phyloP scores from a whole-genome alignment of 1,140 invertebrate species.

The Harlomillsia oculata region DNA sequence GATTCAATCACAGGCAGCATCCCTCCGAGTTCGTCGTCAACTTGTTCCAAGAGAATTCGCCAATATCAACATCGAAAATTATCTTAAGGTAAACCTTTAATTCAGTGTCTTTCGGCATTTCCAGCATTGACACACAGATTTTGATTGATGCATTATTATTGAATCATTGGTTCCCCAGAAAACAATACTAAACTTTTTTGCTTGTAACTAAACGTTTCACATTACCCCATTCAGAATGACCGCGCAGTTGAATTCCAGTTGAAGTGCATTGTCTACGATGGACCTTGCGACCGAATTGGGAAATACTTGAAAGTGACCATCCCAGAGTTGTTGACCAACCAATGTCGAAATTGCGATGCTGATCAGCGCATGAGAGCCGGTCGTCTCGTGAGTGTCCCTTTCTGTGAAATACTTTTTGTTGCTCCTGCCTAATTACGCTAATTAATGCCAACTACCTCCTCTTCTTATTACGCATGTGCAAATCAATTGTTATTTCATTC shows the following conservation, averaged over 20 bases:
- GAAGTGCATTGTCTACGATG: slow-evolving; percentile 35
- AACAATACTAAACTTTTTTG: too few species aligned
- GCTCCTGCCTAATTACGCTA: slow-evolving; percentile 27
- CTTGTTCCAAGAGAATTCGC: slow-evolving; percentile 30
- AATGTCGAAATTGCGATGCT: slow-evolving; percentile 29
- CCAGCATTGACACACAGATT: too few species aligned
- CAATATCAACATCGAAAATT: slow-evolving; percentile 35
- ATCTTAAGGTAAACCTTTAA: slow-evolving; percentile 27
- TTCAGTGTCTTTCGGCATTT: too few species aligned
- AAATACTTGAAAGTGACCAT: slow-evolving; percentile 36
- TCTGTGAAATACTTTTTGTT: too few species aligned
- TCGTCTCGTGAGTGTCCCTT: slow-evolving; percentile 27
- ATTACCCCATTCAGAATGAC: slow-evolving; percentile 29
- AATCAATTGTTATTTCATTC: not conserved
- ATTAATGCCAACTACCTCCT: not conserved
- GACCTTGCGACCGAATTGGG: slow-evolving; percentile 32
- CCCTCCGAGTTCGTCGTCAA: slow-evolving; percentile 21
- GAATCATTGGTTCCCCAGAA: too few species aligned
- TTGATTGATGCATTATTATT: not conserved
- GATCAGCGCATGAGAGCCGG: slow-evolving; percentile 30
- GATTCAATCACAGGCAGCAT: slow-evolving; percentile 7
- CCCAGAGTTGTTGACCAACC: slow-evolving; percentile 31
- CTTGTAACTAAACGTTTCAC: not conserved
- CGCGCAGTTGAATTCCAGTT: slow-evolving; percentile 33
- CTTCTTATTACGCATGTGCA: not conserved